Evolutionary conservation across 2,113 vertebrate species (phyloP).

Genomic region (Gobiocypris rarus): DNA sequence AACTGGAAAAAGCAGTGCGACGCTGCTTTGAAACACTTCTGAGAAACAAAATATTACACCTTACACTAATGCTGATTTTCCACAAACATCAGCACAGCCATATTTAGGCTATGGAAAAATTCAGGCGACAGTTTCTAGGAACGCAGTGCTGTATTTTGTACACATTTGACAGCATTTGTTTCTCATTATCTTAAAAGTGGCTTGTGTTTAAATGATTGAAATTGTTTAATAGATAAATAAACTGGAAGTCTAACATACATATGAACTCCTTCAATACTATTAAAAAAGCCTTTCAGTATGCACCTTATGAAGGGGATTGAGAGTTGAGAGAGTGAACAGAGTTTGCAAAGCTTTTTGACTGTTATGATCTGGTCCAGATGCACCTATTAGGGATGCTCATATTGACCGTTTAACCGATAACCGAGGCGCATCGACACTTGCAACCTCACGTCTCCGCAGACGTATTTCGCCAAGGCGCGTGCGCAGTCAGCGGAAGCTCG

Average conservation of each 20-base stretch:
- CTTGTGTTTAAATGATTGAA: background rate
- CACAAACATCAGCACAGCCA: slow-evolving; percentile 38
- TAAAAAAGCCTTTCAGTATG: too few species aligned
- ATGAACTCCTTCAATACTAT: background rate
- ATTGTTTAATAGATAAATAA: too few species aligned
- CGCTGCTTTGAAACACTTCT: background rate
- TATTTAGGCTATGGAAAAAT: slow-evolving; percentile 25
- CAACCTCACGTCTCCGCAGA: too few species aligned
- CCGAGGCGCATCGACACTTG: too few species aligned
- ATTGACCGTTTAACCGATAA: too few species aligned
- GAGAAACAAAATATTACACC: background rate
- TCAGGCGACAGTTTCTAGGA: background rate
- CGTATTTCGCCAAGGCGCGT: too few species aligned
- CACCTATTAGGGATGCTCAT: too few species aligned
- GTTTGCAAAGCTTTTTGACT: background rate
- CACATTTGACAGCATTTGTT: background rate
- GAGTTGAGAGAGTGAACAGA: too few species aligned
- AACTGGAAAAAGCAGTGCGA: slow-evolving; percentile 29
- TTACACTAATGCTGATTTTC: slow-evolving; percentile 39
- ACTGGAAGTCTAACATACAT: too few species aligned
- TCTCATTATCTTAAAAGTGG: background rate
- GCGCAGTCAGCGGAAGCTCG: too few species aligned
- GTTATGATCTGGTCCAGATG: too few species aligned
- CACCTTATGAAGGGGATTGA: background rate
- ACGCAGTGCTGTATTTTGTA: background rate